Conservation (phyloP, 2,113 vertebrate genomes). For the Hippocampus abdominalis region DNA sequence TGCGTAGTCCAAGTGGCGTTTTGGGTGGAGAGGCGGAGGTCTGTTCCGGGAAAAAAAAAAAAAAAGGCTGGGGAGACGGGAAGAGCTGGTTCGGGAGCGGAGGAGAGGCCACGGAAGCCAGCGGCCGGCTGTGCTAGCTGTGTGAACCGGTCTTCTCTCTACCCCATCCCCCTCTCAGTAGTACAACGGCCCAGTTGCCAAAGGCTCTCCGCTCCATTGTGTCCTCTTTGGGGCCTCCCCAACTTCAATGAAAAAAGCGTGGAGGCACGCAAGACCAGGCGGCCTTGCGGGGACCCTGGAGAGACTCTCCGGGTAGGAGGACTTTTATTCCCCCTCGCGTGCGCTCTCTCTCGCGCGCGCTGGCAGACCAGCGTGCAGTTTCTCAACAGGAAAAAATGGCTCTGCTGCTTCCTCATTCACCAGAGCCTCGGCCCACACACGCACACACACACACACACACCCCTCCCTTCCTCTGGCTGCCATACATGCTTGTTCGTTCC, state of each 20-base stretch:
- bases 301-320: constrained; percentile 36
- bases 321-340: constrained; percentile 44
- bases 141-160: constrained; percentile 74
- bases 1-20: constrained; percentile 41
- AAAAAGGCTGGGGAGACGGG: constrained; percentile 43
- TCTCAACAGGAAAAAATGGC: constrained; percentile 79
- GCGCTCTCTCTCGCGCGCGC: constrained; percentile 49
- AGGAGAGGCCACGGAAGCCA: constrained; percentile 63
- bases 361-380: constrained; percentile 68
- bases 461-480: constrained; percentile 47
- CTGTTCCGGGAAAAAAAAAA: constrained; percentile 45
- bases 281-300: constrained; percentile 19
- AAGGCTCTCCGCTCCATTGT: constrained; percentile 76
- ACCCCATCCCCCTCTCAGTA: constrained; percentile 78
- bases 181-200: constrained; percentile 77
- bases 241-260: constrained; percentile 55
- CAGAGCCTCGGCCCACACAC: constrained; percentile 66
- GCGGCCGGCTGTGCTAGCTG: constrained; percentile 74
- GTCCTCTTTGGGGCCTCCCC: constrained; percentile 64
- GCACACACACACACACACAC: constrained; percentile 51
- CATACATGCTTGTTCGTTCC: constrained; percentile 49
- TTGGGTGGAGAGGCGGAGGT: constrained; percentile 2
- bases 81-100: constrained; percentile 42
- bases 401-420: constrained; percentile 78
- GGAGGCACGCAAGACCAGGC: constrained; percentile 12